Percentiles rank a stretch among this genome's conserved stretches.
Conservation (phyloP, 2,888 invertebrate genomes). For the Epinotia nisella region DNA sequence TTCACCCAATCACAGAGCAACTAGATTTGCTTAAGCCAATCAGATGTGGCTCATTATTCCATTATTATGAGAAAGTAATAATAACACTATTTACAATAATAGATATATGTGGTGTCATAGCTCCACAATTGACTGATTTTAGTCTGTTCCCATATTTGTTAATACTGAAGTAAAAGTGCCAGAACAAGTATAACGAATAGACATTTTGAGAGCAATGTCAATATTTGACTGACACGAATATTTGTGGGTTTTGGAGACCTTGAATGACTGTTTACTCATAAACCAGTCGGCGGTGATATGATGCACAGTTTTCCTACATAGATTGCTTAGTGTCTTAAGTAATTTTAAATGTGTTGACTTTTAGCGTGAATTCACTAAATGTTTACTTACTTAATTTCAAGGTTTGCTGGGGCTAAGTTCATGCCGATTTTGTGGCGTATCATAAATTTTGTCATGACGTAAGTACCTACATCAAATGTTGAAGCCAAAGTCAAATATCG, state of each 20-base stretch:
- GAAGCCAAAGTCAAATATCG: too few relatives aligned
- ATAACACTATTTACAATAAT: too few relatives aligned
- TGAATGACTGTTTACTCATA: constrained; percentile 20
- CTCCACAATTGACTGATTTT: background rate
- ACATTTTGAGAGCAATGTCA: constrained; percentile 27
- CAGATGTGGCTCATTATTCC: too few relatives aligned
- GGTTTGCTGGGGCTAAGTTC: background rate
- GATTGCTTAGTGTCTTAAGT: constrained; percentile 11
- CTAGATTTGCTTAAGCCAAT: too few relatives aligned
- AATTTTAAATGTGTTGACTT: background rate
- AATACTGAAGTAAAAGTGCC: constrained; percentile 14
- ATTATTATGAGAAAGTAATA: too few relatives aligned
- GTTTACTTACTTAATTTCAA: background rate
- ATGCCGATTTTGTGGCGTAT: too few relatives aligned
- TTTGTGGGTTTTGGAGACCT: constrained; percentile 28
- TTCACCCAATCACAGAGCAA: too few relatives aligned
- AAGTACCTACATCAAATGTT: too few relatives aligned
- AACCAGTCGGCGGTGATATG: constrained; percentile 31
- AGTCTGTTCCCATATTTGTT: background rate
- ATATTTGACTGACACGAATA: constrained; percentile 33
- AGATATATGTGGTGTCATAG: too few relatives aligned
- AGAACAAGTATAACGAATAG: constrained; percentile 22
- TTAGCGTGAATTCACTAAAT: background rate
- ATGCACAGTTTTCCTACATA: constrained; percentile 23
- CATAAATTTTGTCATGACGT: too few relatives aligned